Conservation (phyloP, 2,888 invertebrate species). For the Baccha elongata region DNA sequence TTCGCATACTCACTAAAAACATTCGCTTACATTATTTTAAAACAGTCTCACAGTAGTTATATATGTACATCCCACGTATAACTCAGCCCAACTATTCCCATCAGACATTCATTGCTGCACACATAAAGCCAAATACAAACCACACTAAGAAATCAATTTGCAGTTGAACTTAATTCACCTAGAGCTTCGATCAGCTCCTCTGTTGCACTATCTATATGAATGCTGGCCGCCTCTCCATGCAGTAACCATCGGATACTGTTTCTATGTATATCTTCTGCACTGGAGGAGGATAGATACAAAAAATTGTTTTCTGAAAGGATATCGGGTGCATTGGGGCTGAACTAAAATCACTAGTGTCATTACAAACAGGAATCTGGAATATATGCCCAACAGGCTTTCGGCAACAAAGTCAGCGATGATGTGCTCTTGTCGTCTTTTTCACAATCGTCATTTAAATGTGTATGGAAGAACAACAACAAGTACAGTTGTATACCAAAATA, state of each 20-base stretch:
- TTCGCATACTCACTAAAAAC: slow-evolving; percentile 32
- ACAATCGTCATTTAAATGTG: slow-evolving; percentile 55
- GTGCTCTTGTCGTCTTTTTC: slow-evolving; percentile 32
- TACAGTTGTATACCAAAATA: slow-evolving; percentile 45
- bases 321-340: slow-evolving; percentile 60
- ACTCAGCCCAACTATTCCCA: slow-evolving; percentile 21
- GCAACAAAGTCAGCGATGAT: slow-evolving; percentile 37
- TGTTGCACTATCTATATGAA: slow-evolving; percentile 8
- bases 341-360: slow-evolving; percentile 68
- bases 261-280: background rate
- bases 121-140: slow-evolving; percentile 42
- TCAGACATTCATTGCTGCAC: slow-evolving; percentile 29
- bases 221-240: slow-evolving; percentile 12
- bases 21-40: slow-evolving; percentile 57
- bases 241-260: background rate
- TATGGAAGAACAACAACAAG: slow-evolving; percentile 30
- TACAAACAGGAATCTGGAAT: slow-evolving; percentile 58
- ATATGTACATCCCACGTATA: slow-evolving; percentile 11
- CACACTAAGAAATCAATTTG: slow-evolving; percentile 69
- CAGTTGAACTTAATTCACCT: slow-evolving; percentile 70
- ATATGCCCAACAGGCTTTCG: slow-evolving; percentile 59
- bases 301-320: slow-evolving; percentile 44
- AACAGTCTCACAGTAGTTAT: background rate
- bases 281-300: slow-evolving; percentile 34
- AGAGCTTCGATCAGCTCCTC: slow-evolving; percentile 26